A percentile compares a stretch with the other conserved stretches of the same genome.
phyloP scores from a whole-genome alignment of 2,113 vertebrate genomes.

The Centrocercus urophasianus region DNA sequence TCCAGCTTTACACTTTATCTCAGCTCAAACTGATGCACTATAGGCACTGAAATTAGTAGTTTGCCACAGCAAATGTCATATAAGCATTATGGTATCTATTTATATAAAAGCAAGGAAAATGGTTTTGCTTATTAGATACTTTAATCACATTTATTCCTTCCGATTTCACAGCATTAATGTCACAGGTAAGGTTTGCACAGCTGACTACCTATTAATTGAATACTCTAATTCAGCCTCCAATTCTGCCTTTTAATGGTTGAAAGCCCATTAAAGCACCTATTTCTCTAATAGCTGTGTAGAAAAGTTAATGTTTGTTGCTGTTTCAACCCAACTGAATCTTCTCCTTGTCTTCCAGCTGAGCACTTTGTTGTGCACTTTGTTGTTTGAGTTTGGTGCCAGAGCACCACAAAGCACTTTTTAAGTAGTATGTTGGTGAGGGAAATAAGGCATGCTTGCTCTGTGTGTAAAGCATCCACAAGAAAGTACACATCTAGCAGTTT shows the following conservation, averaged over 20 bases:
- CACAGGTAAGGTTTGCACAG: slow-evolving; percentile 9
- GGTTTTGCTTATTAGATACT: not conserved
- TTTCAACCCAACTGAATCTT: not conserved
- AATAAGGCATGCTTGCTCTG: not conserved
- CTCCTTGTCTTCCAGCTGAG: not conserved
- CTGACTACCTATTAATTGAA: slow-evolving; percentile 58
- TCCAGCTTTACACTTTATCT: not conserved
- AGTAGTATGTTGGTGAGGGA: not conserved
- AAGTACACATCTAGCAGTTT: not conserved
- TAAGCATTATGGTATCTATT: not conserved
- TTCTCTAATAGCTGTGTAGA: slow-evolving; percentile 26
- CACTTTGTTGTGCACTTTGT: not conserved
- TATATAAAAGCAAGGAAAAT: not conserved
- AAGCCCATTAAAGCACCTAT: slow-evolving; percentile 14
- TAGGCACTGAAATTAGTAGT: not conserved
- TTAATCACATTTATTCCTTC: slow-evolving; percentile 8
- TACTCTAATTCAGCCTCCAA: slow-evolving; percentile 30
- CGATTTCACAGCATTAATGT: not conserved
- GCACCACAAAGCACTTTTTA: not conserved
- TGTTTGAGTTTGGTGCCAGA: not conserved
- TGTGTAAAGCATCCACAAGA: not conserved
- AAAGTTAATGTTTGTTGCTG: not conserved
- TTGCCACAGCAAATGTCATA: not conserved
- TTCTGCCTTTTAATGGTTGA: slow-evolving; percentile 30
- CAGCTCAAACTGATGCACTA: not conserved